phyloP scores from a whole-genome alignment of 2,888 invertebrate genomes.

The Vandiemenella viatica region DNA sequence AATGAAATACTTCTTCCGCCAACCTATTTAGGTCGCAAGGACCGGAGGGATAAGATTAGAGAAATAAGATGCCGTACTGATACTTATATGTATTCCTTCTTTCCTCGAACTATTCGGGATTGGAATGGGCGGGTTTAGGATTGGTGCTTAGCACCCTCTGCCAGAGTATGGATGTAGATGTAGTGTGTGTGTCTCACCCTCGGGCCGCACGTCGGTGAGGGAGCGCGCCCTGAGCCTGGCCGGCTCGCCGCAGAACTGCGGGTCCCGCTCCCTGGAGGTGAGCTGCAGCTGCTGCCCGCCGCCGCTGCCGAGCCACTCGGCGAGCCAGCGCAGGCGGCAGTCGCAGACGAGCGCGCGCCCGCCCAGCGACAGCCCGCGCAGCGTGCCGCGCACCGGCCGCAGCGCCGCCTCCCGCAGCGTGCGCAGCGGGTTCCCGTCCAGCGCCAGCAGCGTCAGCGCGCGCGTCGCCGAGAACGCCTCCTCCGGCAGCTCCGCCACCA shows the following conservation, averaged over 20 bases:
- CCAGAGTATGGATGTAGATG: too few species aligned
- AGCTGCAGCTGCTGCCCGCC: slow-evolving; percentile 59
- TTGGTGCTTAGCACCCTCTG: too few species aligned
- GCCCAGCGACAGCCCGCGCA: slow-evolving; percentile 74
- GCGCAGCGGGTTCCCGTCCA: slow-evolving; percentile 79
- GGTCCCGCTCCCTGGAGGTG: slow-evolving; percentile 78
- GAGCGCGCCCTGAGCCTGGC: slow-evolving; percentile 61
- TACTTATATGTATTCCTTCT: too few species aligned
- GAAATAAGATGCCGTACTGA: too few species aligned
- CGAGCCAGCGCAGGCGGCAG: slow-evolving; percentile 75
- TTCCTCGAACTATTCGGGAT: too few species aligned
- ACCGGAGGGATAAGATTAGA: too few species aligned
- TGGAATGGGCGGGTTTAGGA: too few species aligned
- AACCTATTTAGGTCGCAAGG: too few species aligned
- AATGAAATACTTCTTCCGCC: too few species aligned
- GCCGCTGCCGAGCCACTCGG: slow-evolving; percentile 74
- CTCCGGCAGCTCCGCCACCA: slow-evolving; percentile 63
- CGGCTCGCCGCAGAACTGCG: slow-evolving; percentile 83
- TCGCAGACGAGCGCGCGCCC: slow-evolving; percentile 80
- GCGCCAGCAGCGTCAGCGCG: slow-evolving; percentile 68
- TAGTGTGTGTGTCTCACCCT: too few species aligned
- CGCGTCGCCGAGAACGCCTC: slow-evolving; percentile 70
- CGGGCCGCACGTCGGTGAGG: slow-evolving; percentile 73
- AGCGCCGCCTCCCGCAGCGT: slow-evolving; percentile 70
- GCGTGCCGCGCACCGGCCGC: slow-evolving; percentile 59